Percentiles rank a stretch among this genome's conserved stretches.
These are phyloP conservation scores for Samia ricini DNA, from an alignment of 1,140 invertebrate species.

Conservation along the genomic window DNA sequence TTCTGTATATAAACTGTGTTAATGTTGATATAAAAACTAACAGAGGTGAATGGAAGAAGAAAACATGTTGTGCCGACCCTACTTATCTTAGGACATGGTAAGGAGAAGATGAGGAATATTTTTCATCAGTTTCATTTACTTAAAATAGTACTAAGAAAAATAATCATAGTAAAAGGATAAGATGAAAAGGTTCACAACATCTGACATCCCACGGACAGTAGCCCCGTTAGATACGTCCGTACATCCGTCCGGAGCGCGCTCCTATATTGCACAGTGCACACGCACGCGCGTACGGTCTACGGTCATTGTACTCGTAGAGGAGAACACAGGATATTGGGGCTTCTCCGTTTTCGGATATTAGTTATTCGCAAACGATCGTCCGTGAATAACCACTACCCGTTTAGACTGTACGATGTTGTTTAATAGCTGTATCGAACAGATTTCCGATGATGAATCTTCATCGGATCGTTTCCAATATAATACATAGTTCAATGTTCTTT, in stretches of 20 bases:
- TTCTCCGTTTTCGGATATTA: neutral
- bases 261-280: too few species aligned
- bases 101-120: too few species aligned
- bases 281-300: neutral
- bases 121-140: too few species aligned
- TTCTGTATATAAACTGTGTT: too few species aligned
- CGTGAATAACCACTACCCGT: neutral
- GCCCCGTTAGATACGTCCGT: neutral
- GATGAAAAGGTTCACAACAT: neutral
- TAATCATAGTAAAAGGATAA: neutral
- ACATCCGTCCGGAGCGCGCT: neutral
- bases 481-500: neutral
- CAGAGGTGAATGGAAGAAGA: too few species aligned
- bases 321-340: neutral
- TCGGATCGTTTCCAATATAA: neutral
- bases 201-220: neutral
- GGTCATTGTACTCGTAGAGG: neutral
- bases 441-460: neutral
- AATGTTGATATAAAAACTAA: too few species aligned
- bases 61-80: too few species aligned
- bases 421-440: conserved; percentile 2
- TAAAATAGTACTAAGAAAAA: neutral
- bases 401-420: conserved; percentile 2
- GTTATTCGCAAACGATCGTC: neutral
- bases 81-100: too few species aligned